Conservation (phyloP, 2,888 invertebrate genomes). For the Zootermopsis nevadensis region DNA sequence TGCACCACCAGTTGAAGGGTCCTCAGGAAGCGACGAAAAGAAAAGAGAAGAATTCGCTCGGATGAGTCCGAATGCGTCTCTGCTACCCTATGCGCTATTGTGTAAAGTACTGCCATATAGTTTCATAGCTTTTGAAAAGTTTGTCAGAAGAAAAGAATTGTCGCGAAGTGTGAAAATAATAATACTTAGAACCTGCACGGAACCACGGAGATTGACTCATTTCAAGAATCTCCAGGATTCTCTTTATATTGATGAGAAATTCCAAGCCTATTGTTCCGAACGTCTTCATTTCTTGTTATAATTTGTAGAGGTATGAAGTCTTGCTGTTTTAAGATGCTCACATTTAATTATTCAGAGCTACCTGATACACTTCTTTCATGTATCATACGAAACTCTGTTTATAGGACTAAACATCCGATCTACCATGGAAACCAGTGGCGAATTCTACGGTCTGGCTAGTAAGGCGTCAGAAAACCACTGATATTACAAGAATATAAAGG, state of each 20-base stretch:
- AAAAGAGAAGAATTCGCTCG: neutral
- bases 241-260: neutral
- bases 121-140: neutral
- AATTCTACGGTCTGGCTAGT: no score
- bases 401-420: no score
- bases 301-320: no score
- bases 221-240: neutral
- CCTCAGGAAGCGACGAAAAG: neutral
- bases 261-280: neutral
- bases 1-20: neutral
- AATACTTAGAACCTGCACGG: neutral
- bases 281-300: no score
- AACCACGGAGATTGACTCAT: neutral
- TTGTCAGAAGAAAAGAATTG: neutral
- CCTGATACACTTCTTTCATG: no score
- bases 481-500: no score
- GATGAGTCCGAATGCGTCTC: neutral
- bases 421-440: no score
- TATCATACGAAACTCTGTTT: no score
- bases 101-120: neutral
- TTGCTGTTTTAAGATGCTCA: no score
- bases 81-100: neutral
- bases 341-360: no score
- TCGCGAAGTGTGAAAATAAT: neutral
- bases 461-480: no score